Percentiles rank a stretch among this genome's conserved stretches.
Evolutionary conservation across 2,797 vertebrate genomes (phyloP).

Genomic region (Dendrocincla fuliginosa): DNA sequence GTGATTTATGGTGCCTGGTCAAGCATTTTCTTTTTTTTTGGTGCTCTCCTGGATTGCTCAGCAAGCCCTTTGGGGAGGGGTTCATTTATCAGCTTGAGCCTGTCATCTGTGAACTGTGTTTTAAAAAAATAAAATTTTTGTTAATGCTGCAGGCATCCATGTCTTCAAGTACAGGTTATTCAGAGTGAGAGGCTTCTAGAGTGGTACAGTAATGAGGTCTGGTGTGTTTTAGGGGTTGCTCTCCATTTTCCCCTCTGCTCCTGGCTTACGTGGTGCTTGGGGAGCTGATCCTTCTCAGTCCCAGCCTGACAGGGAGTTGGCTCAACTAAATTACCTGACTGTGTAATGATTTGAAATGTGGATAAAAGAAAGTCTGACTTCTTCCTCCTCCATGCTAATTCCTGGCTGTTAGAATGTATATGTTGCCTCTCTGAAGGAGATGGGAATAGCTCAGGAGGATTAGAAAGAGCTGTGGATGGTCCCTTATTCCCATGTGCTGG

Average conservation of each 20-base stretch:
- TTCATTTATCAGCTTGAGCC: background rate
- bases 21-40: background rate
- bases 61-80: background rate
- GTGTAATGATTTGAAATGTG: background rate
- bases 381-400: background rate
- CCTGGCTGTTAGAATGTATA: background rate
- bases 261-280: background rate
- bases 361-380: background rate
- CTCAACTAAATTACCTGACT: background rate
- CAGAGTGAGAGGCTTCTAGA: background rate
- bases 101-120: background rate
- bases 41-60: background rate
- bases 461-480: background rate
- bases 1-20: conserved; percentile 37
- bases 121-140: background rate
- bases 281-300: background rate
- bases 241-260: background rate
- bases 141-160: background rate
- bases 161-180: background rate
- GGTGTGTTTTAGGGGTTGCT: background rate
- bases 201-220: background rate
- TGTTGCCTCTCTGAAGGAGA: background rate
- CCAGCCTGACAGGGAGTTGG: background rate
- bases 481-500: background rate
- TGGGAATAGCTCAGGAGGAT: background rate